Conservation (phyloP, 2,888 invertebrate genomes). For the Ptychoptera contaminata region DNA sequence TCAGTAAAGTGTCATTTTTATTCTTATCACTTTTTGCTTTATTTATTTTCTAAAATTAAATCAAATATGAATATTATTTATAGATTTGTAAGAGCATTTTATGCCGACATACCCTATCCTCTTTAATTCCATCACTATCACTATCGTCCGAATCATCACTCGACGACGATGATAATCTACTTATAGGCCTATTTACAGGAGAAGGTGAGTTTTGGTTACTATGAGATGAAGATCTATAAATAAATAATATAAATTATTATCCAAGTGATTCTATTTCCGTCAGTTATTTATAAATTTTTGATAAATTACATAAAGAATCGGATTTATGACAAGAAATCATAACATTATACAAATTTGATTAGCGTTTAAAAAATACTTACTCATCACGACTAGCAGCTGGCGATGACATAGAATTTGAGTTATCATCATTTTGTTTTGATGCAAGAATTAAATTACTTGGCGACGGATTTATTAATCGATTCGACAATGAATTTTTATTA, state of each 20-base stretch:
- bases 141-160: slow-evolving; percentile 15
- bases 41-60: slow-evolving; percentile 15
- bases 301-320: too few species aligned
- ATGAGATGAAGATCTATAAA: neutral
- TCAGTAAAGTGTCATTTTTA: slow-evolving; percentile 49
- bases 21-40: slow-evolving; percentile 45
- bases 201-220: neutral
- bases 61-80: neutral
- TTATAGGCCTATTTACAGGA: neutral
- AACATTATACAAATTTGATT: neutral
- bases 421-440: slow-evolving; percentile 1
- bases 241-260: neutral
- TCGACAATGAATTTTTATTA: neutral
- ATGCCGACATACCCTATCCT: slow-evolving; percentile 13
- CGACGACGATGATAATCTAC: slow-evolving; percentile 5
- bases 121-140: slow-evolving; percentile 16
- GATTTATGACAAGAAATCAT: neutral
- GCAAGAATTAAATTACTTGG: neutral
- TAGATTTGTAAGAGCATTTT: neutral
- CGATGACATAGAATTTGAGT: slow-evolving; percentile 3
- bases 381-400: neutral
- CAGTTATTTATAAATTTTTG: too few species aligned
- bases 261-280: too few species aligned
- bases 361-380: neutral
- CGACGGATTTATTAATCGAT: neutral